A percentile compares a stretch with the other conserved stretches of the same genome.
Conservation (phyloP, 2,113 vertebrate species). For the Alces alces region DNA sequence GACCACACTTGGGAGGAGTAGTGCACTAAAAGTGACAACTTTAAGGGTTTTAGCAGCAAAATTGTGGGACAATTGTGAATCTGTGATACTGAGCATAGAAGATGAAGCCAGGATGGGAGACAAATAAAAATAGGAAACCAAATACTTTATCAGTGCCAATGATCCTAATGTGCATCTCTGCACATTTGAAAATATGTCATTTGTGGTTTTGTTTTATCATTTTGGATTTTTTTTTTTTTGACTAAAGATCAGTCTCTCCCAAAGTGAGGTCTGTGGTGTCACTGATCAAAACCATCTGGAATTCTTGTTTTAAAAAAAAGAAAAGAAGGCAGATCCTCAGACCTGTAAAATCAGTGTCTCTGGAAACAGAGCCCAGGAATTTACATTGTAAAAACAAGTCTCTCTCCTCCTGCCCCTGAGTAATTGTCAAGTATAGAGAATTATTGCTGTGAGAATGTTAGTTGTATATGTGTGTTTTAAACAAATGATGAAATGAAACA, state of each 20-base stretch:
- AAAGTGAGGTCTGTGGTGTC: background rate
- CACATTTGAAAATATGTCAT: background rate
- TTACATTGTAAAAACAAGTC: slow-evolving; percentile 6
- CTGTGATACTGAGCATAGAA: background rate
- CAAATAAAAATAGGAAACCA: background rate
- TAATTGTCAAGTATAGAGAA: background rate
- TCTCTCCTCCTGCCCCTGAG: background rate
- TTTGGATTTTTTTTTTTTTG: background rate
- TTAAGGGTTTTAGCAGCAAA: background rate
- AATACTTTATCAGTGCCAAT: background rate
- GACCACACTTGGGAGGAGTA: background rate
- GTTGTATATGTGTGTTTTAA: slow-evolving; percentile 26
- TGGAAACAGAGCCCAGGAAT: background rate
- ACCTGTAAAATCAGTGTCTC: background rate
- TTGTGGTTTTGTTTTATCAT: slow-evolving; percentile 14
- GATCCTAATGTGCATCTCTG: background rate
- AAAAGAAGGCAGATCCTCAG: background rate
- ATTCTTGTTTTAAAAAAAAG: background rate
- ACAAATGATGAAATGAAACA: slow-evolving; percentile 23
- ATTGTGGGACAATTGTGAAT: background rate
- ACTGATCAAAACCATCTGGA: background rate
- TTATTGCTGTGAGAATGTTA: slow-evolving; percentile 19
- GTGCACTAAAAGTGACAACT: background rate
- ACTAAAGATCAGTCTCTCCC: background rate
- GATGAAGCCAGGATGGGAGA: background rate